phyloP scores from a whole-genome alignment of 2,797 vertebrate genomes.

The Muscicapa striata region DNA sequence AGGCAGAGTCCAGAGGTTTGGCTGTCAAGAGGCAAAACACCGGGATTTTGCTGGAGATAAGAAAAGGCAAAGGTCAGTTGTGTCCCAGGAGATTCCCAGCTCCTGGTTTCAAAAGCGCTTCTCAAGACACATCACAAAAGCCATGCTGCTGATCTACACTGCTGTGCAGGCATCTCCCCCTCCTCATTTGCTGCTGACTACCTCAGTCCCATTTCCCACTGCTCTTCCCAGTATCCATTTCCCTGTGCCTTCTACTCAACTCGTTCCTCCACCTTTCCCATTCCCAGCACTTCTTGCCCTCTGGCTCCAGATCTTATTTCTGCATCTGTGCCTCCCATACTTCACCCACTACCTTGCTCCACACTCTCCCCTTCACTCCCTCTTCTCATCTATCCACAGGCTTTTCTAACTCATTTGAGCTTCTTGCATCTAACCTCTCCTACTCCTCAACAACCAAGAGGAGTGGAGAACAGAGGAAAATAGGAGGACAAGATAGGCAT shows the following conservation, averaged over 20 bases:
- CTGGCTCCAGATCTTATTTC: not conserved
- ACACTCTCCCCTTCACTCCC: not conserved
- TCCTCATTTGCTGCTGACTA: not conserved
- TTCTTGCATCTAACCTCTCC: not conserved
- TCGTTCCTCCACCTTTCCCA: not conserved
- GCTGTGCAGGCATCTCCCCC: not conserved
- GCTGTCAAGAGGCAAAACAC: not conserved
- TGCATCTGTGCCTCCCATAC: not conserved
- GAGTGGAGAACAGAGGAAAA: not conserved
- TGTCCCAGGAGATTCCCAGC: not conserved
- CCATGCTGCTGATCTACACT: not conserved
- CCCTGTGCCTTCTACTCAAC: not conserved
- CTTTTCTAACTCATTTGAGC: not conserved
- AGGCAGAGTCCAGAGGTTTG: not conserved
- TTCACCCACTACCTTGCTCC: not conserved
- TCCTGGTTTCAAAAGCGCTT: not conserved
- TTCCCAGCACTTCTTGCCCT: not conserved
- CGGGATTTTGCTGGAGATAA: not conserved
- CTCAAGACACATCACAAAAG: not conserved
- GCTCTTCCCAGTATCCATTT: no score
- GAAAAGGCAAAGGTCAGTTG: not conserved
- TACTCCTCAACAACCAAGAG: not conserved
- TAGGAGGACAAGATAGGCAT: not conserved
- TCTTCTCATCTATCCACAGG: not conserved
- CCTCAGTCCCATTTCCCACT: not conserved